These are phyloP conservation scores for Hippocampus abdominalis DNA, from an alignment of 2,113 vertebrate species.

Conservation along the genomic window DNA sequence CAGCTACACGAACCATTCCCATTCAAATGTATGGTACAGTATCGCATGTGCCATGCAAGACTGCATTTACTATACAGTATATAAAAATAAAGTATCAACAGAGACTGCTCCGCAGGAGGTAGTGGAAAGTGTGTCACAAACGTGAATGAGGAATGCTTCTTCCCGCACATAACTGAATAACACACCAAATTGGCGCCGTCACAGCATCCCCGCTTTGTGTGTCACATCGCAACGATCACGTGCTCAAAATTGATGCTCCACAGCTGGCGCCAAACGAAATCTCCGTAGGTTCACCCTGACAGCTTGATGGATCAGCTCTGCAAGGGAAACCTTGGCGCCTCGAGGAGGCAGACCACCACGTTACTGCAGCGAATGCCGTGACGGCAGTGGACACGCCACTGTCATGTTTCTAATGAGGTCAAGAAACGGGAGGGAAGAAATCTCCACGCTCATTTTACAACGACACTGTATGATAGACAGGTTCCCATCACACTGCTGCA, in stretches of 20 bases:
- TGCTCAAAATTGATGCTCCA: slow-evolving; percentile 30
- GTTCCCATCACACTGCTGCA: neutral
- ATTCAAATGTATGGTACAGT: too few species aligned
- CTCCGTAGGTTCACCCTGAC: slow-evolving; percentile 27
- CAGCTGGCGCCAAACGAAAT: slow-evolving; percentile 37
- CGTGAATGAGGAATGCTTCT: neutral
- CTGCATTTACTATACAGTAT: too few species aligned
- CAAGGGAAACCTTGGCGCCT: slow-evolving; percentile 17
- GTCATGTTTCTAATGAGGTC: neutral
- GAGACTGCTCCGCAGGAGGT: neutral
- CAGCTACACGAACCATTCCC: too few species aligned
- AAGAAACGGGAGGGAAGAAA: slow-evolving; percentile 15
- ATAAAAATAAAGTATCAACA: too few species aligned
- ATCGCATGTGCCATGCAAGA: too few species aligned
- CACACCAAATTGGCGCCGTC: neutral
- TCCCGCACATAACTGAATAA: neutral
- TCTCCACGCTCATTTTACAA: neutral
- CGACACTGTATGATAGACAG: neutral
- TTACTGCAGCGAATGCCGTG: slow-evolving; percentile 14
- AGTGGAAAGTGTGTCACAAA: neutral
- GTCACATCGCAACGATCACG: slow-evolving; percentile 28
- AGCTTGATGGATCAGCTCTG: slow-evolving; percentile 50
- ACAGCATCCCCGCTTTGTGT: slow-evolving; percentile 11
- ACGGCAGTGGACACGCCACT: neutral
- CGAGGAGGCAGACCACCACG: slow-evolving; percentile 13